A percentile compares a stretch with the other conserved stretches of the same genome.
phyloP scores from a whole-genome alignment of 2,113 vertebrate genomes.

The Chitala chitala region DNA sequence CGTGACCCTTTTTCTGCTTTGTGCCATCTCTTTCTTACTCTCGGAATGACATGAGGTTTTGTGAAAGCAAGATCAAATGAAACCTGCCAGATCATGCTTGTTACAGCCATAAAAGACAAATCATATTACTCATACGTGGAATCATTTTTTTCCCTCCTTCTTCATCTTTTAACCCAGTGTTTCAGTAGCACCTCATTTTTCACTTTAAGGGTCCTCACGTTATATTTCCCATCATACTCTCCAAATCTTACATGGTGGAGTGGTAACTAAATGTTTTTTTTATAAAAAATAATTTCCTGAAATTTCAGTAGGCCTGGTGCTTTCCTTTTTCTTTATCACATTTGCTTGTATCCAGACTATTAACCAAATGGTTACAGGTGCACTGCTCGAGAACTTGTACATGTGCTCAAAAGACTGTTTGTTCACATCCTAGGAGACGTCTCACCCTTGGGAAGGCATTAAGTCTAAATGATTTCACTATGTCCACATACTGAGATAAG shows the following conservation, averaged over 20 bases:
- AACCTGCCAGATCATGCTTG: not conserved
- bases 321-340: not conserved
- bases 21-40: constrained; percentile 21
- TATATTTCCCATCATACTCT: too few species aligned
- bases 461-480: too few species aligned
- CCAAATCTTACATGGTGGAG: too few species aligned
- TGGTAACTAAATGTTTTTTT: too few species aligned
- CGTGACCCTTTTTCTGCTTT: constrained; percentile 26
- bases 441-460: too few species aligned
- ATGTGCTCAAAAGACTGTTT: too few species aligned
- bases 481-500: too few species aligned
- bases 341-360: not conserved
- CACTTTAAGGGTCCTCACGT: too few species aligned
- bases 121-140: constrained; percentile 33
- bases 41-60: constrained; percentile 28
- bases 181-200: too few species aligned
- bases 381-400: too few species aligned
- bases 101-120: constrained; percentile 28
- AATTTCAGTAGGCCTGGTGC: not conserved
- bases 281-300: not conserved
- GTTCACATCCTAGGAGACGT: too few species aligned
- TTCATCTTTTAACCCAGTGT: not conserved
- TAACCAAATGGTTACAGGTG: too few species aligned
- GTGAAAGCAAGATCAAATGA: not conserved
- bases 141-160: not conserved